Evolutionary conservation across 2,113 vertebrate species (phyloP).

Genomic region (Clupea harengus): DNA sequence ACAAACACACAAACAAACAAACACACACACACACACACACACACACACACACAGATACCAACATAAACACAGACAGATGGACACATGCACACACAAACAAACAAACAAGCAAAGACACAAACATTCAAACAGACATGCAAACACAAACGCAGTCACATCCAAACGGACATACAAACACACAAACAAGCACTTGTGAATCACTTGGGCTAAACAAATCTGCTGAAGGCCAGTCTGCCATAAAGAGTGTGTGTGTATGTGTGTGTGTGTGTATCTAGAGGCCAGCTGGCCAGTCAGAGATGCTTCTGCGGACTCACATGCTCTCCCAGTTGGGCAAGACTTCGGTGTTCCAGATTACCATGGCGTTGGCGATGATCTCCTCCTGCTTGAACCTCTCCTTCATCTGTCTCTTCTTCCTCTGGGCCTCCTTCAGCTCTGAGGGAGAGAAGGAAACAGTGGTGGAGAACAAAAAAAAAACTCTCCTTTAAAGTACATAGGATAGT

Average conservation of each 20-base stretch:
- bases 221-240: neutral
- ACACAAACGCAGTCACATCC: neutral
- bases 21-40: neutral
- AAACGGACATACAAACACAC: neutral
- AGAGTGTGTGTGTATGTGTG: no score
- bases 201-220: neutral
- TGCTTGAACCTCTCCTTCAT: conserved; percentile 85
- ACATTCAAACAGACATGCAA: neutral
- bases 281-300: no score
- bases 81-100: neutral
- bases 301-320: conserved; percentile 76
- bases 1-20: neutral
- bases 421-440: conserved; percentile 81
- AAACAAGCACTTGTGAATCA: neutral
- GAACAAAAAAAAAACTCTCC: neutral
- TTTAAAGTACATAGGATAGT: no score
- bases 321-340: conserved; percentile 88
- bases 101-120: neutral
- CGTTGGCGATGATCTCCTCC: conserved; percentile 83
- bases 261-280: no score
- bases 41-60: neutral
- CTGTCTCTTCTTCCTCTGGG: conserved; percentile 84
- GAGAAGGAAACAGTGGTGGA: neutral
- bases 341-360: conserved; percentile 86
- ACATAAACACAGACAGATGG: neutral